Percentiles rank a stretch among this genome's conserved stretches.
Conservation (phyloP, 1,140 invertebrate genomes). For the Yoshiicerus persimilis region DNA sequence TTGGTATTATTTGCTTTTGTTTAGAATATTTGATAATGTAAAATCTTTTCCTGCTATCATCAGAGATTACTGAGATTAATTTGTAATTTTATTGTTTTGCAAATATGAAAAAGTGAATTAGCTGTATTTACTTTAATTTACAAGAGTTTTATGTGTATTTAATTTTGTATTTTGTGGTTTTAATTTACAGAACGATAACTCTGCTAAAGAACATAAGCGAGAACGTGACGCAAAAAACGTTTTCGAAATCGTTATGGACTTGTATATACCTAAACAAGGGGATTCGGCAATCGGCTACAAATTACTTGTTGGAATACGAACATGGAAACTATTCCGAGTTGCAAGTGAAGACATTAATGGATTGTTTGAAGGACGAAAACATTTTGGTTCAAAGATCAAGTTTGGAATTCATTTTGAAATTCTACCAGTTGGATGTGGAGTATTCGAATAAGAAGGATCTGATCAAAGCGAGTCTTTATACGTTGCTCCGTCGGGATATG, state of each 20-base stretch:
- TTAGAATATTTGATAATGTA: too few relatives aligned
- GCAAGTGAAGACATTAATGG: constrained; percentile 57
- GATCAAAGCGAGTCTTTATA: constrained; percentile 74
- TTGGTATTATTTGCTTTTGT: too few relatives aligned
- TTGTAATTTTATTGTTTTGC: too few relatives aligned
- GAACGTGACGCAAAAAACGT: background rate
- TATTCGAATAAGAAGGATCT: constrained; percentile 68
- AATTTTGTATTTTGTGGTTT: too few relatives aligned
- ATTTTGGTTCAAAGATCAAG: constrained; percentile 85
- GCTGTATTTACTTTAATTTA: too few relatives aligned
- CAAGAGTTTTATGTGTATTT: too few relatives aligned
- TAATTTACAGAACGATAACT: constrained; percentile 22
- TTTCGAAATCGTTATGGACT: constrained; percentile 31
- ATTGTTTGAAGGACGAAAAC: constrained; percentile 75
- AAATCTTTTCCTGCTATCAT: too few relatives aligned
- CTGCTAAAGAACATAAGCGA: constrained; percentile 10
- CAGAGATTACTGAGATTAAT: too few relatives aligned
- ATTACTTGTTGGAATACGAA: constrained; percentile 30
- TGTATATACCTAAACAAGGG: background rate
- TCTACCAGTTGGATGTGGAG: constrained; percentile 82
- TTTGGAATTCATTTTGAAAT: constrained; percentile 78
- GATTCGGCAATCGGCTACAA: constrained; percentile 30
- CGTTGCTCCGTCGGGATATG: constrained; percentile 86
- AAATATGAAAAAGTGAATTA: too few relatives aligned
- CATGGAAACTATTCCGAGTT: background rate